Percentiles rank a stretch among this genome's conserved stretches.
Evolutionary conservation across 2,888 invertebrate species (phyloP).

Genomic region (Xylocampa areola): DNA sequence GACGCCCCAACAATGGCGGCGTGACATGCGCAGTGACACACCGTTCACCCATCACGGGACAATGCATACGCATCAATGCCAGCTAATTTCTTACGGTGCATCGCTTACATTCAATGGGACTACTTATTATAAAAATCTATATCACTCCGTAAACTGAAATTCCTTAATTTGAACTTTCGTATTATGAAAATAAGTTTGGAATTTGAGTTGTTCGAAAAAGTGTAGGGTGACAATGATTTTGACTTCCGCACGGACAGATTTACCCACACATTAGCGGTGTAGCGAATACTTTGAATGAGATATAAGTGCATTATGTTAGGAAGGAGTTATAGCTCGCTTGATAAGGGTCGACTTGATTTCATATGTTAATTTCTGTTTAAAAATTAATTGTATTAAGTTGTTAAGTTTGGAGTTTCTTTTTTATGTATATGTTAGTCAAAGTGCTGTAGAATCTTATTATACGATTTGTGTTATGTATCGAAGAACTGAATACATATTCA

Average conservation of each 20-base stretch:
- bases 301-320: slow-evolving; percentile 59
- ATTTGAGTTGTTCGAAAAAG: slow-evolving; percentile 11
- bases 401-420: slow-evolving; percentile 20
- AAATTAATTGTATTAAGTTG: slow-evolving; percentile 50
- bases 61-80: slow-evolving; percentile 81
- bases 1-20: slow-evolving; percentile 33
- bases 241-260: slow-evolving; percentile 79
- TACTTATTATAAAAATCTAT: slow-evolving; percentile 61
- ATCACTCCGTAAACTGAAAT: slow-evolving; percentile 52
- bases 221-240: slow-evolving; percentile 69
- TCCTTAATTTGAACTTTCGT: slow-evolving; percentile 40
- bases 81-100: slow-evolving; percentile 87
- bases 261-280: slow-evolving; percentile 85
- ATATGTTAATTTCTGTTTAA: slow-evolving; percentile 54
- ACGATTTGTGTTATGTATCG: background rate
- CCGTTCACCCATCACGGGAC: slow-evolving; percentile 68
- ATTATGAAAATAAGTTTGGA: background rate
- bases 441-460: background rate
- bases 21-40: slow-evolving; percentile 63
- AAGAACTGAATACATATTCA: no score
- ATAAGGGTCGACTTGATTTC: slow-evolving; percentile 59
- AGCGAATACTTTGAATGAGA: slow-evolving; percentile 71
- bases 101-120: slow-evolving; percentile 78
- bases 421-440: slow-evolving; percentile 17
- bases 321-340: slow-evolving; percentile 54